These are phyloP conservation scores for Tenthredo amoena DNA, from an alignment of 2,888 invertebrate species.

Conservation along the genomic window DNA sequence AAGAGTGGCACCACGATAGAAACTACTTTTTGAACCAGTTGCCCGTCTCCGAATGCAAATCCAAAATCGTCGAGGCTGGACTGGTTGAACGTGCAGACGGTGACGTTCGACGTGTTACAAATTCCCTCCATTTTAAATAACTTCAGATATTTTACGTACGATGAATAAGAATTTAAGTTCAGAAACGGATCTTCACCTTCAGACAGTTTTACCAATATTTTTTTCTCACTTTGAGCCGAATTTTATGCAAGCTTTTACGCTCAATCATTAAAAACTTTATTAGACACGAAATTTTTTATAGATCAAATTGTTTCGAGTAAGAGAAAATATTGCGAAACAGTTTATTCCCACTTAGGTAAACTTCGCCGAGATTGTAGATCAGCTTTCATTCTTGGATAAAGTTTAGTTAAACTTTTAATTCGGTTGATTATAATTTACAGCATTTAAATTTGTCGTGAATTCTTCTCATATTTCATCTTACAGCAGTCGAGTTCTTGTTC, in stretches of 20 bases:
- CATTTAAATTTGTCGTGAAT: background rate
- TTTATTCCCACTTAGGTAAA: background rate
- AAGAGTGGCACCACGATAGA: conserved; percentile 88
- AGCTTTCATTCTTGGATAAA: background rate
- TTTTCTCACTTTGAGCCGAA: conserved; percentile 45
- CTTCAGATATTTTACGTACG: background rate
- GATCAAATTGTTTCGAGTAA: background rate
- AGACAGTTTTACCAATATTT: background rate
- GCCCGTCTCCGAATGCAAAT: conserved; percentile 64
- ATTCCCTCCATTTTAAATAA: conserved; percentile 48
- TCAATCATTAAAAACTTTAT: conserved; percentile 35
- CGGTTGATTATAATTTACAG: background rate
- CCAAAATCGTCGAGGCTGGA: conserved; percentile 61
- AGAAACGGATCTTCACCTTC: background rate
- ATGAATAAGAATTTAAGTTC: background rate
- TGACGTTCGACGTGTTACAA: conserved; percentile 54
- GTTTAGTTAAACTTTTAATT: background rate
- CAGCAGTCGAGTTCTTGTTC: background rate
- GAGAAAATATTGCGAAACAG: background rate
- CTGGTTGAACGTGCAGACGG: conserved; percentile 53
- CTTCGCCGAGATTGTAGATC: background rate
- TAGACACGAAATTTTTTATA: background rate
- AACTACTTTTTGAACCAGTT: conserved; percentile 82
- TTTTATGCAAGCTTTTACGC: background rate
- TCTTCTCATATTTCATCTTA: background rate